Evolutionary conservation across 1,140 invertebrate species (phyloP).

Genomic region (Drosophila suzukii): DNA sequence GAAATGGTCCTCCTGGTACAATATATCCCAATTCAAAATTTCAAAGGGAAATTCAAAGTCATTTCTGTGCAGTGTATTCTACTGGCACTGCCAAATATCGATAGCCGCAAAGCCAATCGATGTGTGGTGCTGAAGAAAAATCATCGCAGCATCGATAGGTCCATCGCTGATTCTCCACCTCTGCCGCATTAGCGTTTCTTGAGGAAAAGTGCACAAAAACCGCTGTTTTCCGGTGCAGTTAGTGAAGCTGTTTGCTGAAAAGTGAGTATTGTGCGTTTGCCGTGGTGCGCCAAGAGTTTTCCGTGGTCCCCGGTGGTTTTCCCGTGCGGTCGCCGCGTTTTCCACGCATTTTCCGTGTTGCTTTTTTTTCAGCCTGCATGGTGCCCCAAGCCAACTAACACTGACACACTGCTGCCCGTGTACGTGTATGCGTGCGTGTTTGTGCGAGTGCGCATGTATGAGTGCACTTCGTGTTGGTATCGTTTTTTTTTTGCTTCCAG

Average conservation of each 20-base stretch:
- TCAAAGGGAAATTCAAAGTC: no score
- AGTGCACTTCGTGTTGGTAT: slow-evolving; percentile 27
- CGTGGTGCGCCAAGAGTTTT: not conserved
- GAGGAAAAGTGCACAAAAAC: slow-evolving; percentile 24
- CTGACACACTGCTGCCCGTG: not conserved
- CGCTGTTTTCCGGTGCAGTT: slow-evolving; percentile 26
- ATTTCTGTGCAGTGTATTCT: no score
- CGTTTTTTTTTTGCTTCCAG: slow-evolving; percentile 19
- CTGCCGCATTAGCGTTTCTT: slow-evolving; percentile 13
- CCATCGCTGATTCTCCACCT: slow-evolving; percentile 2
- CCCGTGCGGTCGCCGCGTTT: not conserved
- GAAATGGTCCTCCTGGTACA: no score
- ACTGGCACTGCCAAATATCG: not conserved
- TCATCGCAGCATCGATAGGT: slow-evolving; percentile 1
- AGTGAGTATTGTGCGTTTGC: slow-evolving; percentile 11
- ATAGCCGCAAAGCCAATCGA: not conserved
- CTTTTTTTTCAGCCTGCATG: slow-evolving; percentile 17
- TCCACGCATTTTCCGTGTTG: not conserved
- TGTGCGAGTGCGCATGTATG: slow-evolving; percentile 5
- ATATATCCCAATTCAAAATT: no score
- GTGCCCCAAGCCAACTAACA: slow-evolving; percentile 24
- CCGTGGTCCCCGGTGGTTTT: not conserved
- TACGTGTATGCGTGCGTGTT: not conserved
- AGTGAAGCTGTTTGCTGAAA: slow-evolving; percentile 16
- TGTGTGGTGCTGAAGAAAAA: not conserved